Evolutionary conservation across 2,888 invertebrate genomes (phyloP), one percentile per base, ranked within the genome.

Genomic region (Steromphala cineraria): DNA sequence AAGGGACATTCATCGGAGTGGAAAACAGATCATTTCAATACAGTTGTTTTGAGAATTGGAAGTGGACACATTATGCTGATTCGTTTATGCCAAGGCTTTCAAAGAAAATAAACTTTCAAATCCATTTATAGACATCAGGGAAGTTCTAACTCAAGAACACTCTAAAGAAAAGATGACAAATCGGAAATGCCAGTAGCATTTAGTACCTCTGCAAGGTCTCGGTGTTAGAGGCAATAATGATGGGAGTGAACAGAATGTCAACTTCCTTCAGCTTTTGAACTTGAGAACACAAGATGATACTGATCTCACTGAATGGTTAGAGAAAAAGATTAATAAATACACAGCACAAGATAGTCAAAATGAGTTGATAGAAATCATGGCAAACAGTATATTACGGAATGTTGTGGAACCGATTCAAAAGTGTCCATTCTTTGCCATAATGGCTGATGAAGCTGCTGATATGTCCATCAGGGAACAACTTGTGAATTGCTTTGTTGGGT

Each of bases 401-500:
- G 75, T 86, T 17, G 75, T 82, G n/a, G 13, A 24, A 0, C 62
- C 67, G 31, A 71, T 86, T 15, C 62, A 15, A 52, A 52, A 53
- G 10, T 17, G 75, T 19, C 17, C 13, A 0, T 87, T 83, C 53
- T 83, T 80, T 75, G 81, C 85, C 13, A 84, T 86, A 7, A 85
- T 88, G 85, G 83, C 77, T 53, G 85, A 86, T 71, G 85, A 85
- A 82, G 84, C 86, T 28, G 80, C 86, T 19, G 85, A 87, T 79
- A 17, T 62, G n/a, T 81, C 83, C 19, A 88, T 86, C 79, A 75
- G 78, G 24, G 86, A 88, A 62, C 87, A 88, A 78, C 71, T 87
- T 53, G 86, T 86, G 40, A 53, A 86, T 53, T 83, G 83, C 7
- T 88, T 10, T 75, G 85, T 56, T 85, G 82, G 31, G 83, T 87